These are phyloP conservation scores for Phrynosoma blainvillii DNA, from an alignment of 2,113 vertebrate genomes.

Conservation along the genomic window DNA sequence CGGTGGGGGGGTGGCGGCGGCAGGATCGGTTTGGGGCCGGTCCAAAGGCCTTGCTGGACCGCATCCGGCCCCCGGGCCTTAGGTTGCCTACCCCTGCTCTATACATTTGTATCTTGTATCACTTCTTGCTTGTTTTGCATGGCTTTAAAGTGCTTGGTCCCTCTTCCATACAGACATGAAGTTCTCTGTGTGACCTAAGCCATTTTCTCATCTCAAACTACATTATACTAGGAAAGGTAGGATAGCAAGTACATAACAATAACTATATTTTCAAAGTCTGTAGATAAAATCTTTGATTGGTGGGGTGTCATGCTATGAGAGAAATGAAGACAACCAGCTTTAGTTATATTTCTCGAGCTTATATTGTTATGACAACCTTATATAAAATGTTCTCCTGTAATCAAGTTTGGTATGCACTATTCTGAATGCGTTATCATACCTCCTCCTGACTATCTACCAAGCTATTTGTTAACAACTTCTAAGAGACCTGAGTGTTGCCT, in stretches of 20 bases:
- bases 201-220: background rate
- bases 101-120: background rate
- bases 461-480: conserved; percentile 33
- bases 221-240: background rate
- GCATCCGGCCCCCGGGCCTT: too few species aligned
- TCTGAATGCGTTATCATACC: background rate
- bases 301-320: conserved; percentile 13
- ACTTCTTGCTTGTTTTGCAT: background rate
- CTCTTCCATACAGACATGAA: background rate
- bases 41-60: too few species aligned
- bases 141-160: background rate
- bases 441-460: background rate
- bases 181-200: background rate
- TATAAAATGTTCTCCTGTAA: background rate
- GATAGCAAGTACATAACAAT: background rate
- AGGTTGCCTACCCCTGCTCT: too few species aligned
- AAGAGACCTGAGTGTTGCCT: conserved; percentile 12
- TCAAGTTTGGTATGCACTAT: background rate
- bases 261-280: background rate
- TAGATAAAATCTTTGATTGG: background rate
- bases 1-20: too few species aligned
- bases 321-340: conserved; percentile 17
- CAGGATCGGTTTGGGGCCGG: too few species aligned
- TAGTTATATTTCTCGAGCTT: background rate
- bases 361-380: background rate